phyloP scores from a whole-genome alignment of 2,888 invertebrate genomes.

The Bhutanitis thaidina region DNA sequence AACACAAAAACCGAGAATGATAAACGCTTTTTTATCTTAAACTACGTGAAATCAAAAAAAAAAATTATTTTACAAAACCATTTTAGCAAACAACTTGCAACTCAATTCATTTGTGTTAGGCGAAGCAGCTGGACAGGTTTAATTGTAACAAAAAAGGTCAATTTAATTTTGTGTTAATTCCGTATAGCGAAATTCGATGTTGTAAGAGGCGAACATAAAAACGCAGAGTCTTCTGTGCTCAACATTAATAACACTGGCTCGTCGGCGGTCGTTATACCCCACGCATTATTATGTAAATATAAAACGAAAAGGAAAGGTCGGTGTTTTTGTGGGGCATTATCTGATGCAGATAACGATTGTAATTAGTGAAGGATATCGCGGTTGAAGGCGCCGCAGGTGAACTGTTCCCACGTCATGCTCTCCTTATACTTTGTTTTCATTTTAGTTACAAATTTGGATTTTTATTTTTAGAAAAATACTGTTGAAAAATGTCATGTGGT shows the following conservation, averaged over 20 bases:
- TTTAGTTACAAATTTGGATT: too few species aligned
- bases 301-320: constrained; percentile 67
- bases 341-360: constrained; percentile 69
- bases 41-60: too few species aligned
- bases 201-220: constrained; percentile 32
- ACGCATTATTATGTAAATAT: constrained; percentile 75
- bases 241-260: constrained; percentile 50
- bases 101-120: too few species aligned
- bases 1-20: too few species aligned
- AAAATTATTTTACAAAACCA: too few species aligned
- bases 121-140: too few species aligned
- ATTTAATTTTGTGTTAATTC: too few species aligned
- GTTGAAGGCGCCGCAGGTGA: constrained; percentile 49
- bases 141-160: too few species aligned
- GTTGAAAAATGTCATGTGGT: too few species aligned
- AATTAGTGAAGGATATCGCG: constrained; percentile 63
- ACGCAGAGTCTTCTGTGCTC: constrained; percentile 42
- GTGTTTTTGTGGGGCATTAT: constrained; percentile 54
- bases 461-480: too few species aligned
- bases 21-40: too few species aligned
- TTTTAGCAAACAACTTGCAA: too few species aligned
- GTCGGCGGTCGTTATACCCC: constrained; percentile 64
- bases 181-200: constrained; percentile 3
- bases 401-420: constrained; percentile 56
- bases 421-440: constrained; percentile 15